Conservation (phyloP, 2,113 vertebrate genomes). For the Andinoacara biseriatus region DNA sequence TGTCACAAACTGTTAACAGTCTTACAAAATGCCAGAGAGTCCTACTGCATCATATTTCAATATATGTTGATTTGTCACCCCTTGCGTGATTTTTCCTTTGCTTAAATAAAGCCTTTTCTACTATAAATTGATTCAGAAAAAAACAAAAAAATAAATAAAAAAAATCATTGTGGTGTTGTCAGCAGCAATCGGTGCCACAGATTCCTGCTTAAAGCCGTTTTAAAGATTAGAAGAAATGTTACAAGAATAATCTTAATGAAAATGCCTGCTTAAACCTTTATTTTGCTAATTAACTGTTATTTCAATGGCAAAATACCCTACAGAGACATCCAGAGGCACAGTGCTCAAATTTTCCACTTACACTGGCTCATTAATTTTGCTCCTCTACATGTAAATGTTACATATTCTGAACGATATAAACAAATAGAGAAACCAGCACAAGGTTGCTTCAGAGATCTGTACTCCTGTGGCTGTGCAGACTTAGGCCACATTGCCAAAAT, state of each 20-base stretch:
- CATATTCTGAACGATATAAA: background rate
- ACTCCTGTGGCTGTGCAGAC: conserved; percentile 8
- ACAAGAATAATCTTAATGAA: background rate
- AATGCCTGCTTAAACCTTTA: background rate
- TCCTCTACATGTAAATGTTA: background rate
- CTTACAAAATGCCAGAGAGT: no score
- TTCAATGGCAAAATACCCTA: background rate
- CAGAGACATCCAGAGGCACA: background rate
- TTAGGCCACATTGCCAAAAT: conserved; percentile 26
- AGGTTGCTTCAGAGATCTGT: conserved; percentile 6
- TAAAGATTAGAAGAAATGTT: background rate
- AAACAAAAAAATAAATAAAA: background rate
- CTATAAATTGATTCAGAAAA: background rate
- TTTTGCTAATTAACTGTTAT: background rate
- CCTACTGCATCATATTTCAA: no score
- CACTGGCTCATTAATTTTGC: no score
- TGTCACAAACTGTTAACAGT: no score
- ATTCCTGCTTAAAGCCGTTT: background rate
- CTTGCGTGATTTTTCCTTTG: background rate
- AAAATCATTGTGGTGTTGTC: background rate
- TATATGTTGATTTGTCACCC: background rate
- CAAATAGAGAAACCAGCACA: background rate
- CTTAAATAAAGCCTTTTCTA: background rate
- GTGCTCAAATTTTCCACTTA: background rate
- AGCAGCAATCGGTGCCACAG: background rate